Conservation (phyloP, 2,113 vertebrate genomes). For the Ploceus nigricollis region DNA sequence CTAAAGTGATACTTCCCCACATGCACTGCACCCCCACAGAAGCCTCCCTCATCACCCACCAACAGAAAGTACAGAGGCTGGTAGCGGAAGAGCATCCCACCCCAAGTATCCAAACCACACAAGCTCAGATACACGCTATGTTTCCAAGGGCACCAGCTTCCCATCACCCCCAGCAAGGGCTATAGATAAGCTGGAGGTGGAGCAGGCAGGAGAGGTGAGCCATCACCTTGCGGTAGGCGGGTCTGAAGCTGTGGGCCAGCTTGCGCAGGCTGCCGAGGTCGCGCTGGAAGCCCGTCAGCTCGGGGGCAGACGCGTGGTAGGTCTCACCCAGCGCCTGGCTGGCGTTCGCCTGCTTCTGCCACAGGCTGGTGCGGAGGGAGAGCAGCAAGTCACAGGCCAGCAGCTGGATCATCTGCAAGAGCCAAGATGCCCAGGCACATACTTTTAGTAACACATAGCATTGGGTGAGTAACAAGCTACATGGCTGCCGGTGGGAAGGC, state of each 20-base stretch:
- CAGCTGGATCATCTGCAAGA: slow-evolving; percentile 87
- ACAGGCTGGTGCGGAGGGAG: slow-evolving; percentile 89
- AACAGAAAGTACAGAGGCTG: not conserved
- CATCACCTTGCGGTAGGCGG: slow-evolving; percentile 90
- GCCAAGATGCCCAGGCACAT: not conserved
- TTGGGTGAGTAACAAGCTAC: not conserved
- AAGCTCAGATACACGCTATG: accelerated
- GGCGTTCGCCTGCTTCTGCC: slow-evolving; percentile 84
- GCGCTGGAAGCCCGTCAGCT: slow-evolving; percentile 92
- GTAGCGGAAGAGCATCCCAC: not conserved
- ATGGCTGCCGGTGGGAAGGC: not conserved
- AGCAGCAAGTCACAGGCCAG: slow-evolving; percentile 91
- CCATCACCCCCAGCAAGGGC: accelerated
- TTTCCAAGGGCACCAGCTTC: not conserved
- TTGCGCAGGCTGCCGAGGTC: slow-evolving; percentile 92
- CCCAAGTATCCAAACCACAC: not conserved
- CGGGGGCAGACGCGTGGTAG: slow-evolving; percentile 81
- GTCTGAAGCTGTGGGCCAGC: slow-evolving; percentile 88
- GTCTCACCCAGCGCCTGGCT: slow-evolving; percentile 85
- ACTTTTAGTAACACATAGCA: not conserved
- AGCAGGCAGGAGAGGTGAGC: accelerated
- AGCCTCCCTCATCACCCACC: not conserved
- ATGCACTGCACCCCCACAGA: accelerated
- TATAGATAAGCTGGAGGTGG: not conserved
- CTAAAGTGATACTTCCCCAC: not conserved